Percentiles rank a stretch among this genome's conserved stretches.
phyloP scores from a whole-genome alignment of 2,113 vertebrate species.

The Platysternon megacephalum region DNA sequence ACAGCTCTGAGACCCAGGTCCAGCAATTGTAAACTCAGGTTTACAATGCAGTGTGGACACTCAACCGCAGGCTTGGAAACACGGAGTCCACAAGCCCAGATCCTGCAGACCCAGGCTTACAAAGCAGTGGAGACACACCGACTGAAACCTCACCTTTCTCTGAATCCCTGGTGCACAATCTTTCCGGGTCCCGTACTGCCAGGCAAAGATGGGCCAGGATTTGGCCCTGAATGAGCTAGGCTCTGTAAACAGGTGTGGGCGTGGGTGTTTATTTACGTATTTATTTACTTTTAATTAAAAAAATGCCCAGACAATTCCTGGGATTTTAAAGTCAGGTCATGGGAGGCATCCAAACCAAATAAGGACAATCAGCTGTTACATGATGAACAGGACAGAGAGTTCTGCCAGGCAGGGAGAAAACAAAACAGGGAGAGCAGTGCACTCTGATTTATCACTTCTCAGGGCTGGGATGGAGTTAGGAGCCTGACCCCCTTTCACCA shows the following conservation, averaged over 20 bases:
- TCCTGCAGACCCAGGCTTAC: too few relatives aligned
- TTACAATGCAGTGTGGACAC: too few relatives aligned
- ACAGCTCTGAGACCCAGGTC: too few relatives aligned
- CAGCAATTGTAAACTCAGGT: too few relatives aligned
- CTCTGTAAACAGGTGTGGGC: rapidly evolving
- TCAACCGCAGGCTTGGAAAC: too few relatives aligned
- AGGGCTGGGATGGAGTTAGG: rapidly evolving
- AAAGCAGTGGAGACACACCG: not conserved
- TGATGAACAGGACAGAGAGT: not conserved
- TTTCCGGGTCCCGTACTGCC: not conserved
- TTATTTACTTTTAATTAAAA: not conserved
- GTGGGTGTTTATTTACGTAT: not conserved
- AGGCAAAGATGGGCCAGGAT: not conserved
- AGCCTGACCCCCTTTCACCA: too few relatives aligned
- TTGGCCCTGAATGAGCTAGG: not conserved
- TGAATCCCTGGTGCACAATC: not conserved
- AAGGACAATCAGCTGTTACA: slow-evolving; percentile 23
- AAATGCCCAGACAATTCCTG: rapidly evolving
- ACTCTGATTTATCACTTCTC: not conserved
- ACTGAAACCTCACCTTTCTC: not conserved
- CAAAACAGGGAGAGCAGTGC: rapidly evolving
- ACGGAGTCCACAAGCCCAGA: too few relatives aligned
- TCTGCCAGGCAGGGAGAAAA: not conserved
- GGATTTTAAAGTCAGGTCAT: not conserved
- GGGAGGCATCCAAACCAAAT: slow-evolving; percentile 8